phyloP scores from a whole-genome alignment of 1,140 invertebrate genomes.

The Temnothorax nylanderi region DNA sequence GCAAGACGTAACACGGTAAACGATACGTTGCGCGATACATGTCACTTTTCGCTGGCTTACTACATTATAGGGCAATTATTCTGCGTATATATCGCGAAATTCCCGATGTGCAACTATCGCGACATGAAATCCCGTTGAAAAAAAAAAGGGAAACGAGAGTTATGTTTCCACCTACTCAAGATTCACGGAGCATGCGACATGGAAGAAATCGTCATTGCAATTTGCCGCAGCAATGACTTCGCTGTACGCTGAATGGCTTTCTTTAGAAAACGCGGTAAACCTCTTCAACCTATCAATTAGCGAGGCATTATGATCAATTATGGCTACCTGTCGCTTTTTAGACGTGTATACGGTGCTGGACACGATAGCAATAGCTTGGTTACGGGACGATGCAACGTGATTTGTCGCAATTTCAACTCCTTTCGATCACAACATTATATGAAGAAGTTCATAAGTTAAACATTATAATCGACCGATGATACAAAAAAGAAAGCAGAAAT shows the following conservation, averaged over 20 bases:
- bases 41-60: conserved; percentile 4
- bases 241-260: conserved; percentile 71
- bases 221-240: conserved; percentile 35
- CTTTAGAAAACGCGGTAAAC: conserved; percentile 77
- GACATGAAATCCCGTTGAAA: neutral
- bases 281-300: conserved; percentile 77
- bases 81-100: neutral
- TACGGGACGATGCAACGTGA: neutral
- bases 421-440: neutral
- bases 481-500: neutral
- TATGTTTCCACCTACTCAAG: conserved; percentile 6
- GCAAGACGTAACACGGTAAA: neutral
- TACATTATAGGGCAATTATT: conserved; percentile 18
- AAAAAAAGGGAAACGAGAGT: conserved; percentile 31
- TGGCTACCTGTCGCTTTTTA: conserved; percentile 72
- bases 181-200: conserved; percentile 43
- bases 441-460: neutral
- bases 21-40: neutral
- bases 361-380: neutral
- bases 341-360: conserved; percentile 35
- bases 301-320: conserved; percentile 71
- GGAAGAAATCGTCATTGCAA: conserved; percentile 64
- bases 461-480: neutral
- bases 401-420: conserved; percentile 4
- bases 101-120: conserved; percentile 16